Percentiles rank a stretch among this genome's conserved stretches.
Evolutionary conservation across 2,113 vertebrate species (phyloP).

Genomic region (Astatotilapia flaviijosephi): DNA sequence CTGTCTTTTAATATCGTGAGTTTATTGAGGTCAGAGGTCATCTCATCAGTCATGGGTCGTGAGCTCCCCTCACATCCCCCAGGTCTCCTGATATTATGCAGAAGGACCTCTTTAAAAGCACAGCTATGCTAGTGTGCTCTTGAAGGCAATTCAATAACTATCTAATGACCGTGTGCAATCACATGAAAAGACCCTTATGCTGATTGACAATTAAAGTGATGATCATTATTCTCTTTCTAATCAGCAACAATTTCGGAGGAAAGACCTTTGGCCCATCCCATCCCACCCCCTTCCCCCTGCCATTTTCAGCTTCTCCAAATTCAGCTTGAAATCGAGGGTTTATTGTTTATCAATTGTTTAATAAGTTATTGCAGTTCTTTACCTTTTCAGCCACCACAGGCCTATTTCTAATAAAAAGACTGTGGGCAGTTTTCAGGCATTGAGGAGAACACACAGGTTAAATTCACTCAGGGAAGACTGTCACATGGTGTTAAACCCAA

Average conservation of each 20-base stretch:
- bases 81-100: not conserved
- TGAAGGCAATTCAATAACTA: not conserved
- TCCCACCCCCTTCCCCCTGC: not conserved
- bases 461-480: not conserved
- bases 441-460: not conserved
- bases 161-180: constrained; percentile 37
- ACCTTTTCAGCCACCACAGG: not conserved
- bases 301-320: not conserved
- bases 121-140: not conserved
- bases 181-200: not conserved
- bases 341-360: not conserved
- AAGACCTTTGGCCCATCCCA: not conserved
- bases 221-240: constrained; percentile 1
- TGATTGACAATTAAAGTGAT: constrained; percentile 14
- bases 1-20: not conserved
- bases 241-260: not conserved
- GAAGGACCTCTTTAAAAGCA: not conserved
- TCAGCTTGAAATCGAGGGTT: not conserved
- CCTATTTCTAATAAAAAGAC: not conserved
- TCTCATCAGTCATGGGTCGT: constrained; percentile 17
- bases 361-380: not conserved
- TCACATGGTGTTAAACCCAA: not conserved
- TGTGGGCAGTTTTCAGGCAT: not conserved
- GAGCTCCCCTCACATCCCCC: not conserved
- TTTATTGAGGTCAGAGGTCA: constrained; percentile 20